Base-by-base conservation (phyloP, 2,797 vertebrate genomes). In the Myotis daubentonii region DNA sequence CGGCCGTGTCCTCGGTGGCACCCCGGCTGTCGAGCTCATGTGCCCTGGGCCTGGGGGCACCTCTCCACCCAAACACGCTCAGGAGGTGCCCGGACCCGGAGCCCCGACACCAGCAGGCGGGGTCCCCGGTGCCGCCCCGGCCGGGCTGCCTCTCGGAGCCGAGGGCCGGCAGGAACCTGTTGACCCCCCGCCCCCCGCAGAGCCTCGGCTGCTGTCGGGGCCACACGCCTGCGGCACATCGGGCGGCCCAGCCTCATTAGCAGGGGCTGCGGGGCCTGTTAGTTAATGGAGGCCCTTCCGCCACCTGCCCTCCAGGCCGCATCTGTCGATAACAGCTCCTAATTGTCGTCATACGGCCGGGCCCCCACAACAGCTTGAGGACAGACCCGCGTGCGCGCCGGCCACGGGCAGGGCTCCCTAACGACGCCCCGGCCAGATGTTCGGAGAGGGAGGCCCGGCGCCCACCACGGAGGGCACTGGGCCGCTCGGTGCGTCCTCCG, bases 331-430 rank as follows among this genome's bases (percentile, higher is more conserved):
- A 98, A 99, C 99, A 98, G 99, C 98, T 98, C 98, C 99, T 99
- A 99, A 99, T 99, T 99, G 99, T 98, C 98, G 98, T 99, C 99
- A 99, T 99, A 99, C 99, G 99, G 99, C 98, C 53, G 92, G 98
- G 97, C 98, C 98, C 93, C 98, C 96, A 97, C 98, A 98, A 99
- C 99, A 99, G 99, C 99, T 99, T 98, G 99, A 99, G 98, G 99
- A 99, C 99, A 99, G 99, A 98, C 98, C 98, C 98, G 98, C 97
- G 97, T 98, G 98, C 97, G 97, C 96, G 96, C 93, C 74, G 95
- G 94, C 97, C 92, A 96, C 5, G 70, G 25, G 33, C 60, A n/a
- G 91, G 97, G 90, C 94, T 4, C 12, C 49, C 49, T 17, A 6
- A 51, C 49, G 5, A 2, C 15, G 15, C 98, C 49, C 49, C 98